A percentile compares a stretch with the other conserved stretches of the same genome.
phyloP scores from a whole-genome alignment of 2,888 invertebrate genomes.

The Agrypnus murinus region DNA sequence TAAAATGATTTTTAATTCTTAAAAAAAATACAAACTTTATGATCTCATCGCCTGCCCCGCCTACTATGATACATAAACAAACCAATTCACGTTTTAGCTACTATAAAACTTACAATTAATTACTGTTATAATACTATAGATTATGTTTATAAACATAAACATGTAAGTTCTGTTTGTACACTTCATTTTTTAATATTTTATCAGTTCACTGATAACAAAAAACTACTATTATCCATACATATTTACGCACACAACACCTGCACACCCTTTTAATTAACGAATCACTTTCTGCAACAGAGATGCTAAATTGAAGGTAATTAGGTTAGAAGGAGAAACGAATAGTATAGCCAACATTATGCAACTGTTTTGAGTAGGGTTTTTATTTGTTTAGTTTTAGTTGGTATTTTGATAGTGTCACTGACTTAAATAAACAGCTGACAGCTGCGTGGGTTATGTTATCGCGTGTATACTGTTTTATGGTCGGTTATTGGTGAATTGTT shows the following conservation, averaged over 20 bases:
- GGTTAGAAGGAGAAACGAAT: too few relatives aligned
- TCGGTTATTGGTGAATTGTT: too few relatives aligned
- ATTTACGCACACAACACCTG: constrained; percentile 1
- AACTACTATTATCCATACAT: constrained; percentile 8
- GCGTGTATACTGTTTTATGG: too few relatives aligned
- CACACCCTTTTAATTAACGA: constrained; percentile 22
- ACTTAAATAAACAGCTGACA: constrained; percentile 23
- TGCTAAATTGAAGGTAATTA: too few relatives aligned
- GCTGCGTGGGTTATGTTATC: constrained; percentile 12
- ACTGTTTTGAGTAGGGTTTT: constrained; percentile 25
- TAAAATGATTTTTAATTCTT: constrained; percentile 17
- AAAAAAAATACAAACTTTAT: not conserved
- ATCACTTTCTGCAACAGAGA: too few relatives aligned
- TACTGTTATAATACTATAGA: constrained; percentile 5
- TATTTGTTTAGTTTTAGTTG: constrained; percentile 15
- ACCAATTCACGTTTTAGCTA: constrained; percentile 5
- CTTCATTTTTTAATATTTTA: not conserved
- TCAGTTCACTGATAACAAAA: constrained; percentile 19
- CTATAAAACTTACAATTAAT: constrained; percentile 11
- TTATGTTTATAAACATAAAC: constrained; percentile 4
- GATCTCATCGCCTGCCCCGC: constrained; percentile 30
- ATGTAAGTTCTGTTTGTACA: constrained; percentile 12
- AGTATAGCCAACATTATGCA: too few relatives aligned
- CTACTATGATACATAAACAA: constrained; percentile 31
- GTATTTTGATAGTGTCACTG: constrained; percentile 1